phyloP scores from a whole-genome alignment of 2,797 vertebrate species.

The Neostethus bicornis region DNA sequence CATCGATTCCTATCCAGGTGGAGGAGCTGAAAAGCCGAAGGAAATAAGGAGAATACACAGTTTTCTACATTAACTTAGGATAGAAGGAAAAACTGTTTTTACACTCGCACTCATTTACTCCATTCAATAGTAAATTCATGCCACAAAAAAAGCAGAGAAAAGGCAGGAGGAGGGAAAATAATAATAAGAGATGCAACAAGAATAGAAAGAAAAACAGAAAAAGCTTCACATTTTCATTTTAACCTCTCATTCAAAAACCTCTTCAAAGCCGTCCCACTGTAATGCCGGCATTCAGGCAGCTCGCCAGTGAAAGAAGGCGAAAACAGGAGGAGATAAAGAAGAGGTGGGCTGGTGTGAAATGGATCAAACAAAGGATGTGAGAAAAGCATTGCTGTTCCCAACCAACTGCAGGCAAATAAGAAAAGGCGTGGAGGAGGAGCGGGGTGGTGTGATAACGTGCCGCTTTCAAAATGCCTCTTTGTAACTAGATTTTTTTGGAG shows the following conservation, averaged over 20 bases:
- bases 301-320: conserved; percentile 62
- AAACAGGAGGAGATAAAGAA: conserved; percentile 72
- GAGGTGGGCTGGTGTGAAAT: conserved; percentile 74
- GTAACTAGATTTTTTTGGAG: conserved; percentile 46
- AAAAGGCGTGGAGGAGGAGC: conserved; percentile 60
- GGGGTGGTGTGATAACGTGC: conserved; percentile 66
- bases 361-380: conserved; percentile 76
- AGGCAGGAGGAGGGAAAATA: conserved; percentile 25
- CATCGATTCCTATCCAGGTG: conserved; percentile 45
- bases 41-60: conserved; percentile 17
- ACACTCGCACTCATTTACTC: conserved; percentile 49
- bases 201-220: conserved; percentile 50
- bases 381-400: conserved; percentile 66
- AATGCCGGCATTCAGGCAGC: conserved; percentile 45
- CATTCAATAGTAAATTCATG: conserved; percentile 26
- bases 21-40: conserved; percentile 28
- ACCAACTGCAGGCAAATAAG: conserved; percentile 62
- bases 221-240: conserved; percentile 54
- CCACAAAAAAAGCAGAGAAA: conserved; percentile 31
- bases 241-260: conserved; percentile 69
- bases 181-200: conserved; percentile 44
- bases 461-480: conserved; percentile 68
- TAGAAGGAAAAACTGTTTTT: conserved; percentile 30
- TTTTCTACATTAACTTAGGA: conserved; percentile 44
- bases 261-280: conserved; percentile 54